Evolutionary conservation across 2,113 vertebrate genomes (phyloP).

Genomic region (Nicator chloris): DNA sequence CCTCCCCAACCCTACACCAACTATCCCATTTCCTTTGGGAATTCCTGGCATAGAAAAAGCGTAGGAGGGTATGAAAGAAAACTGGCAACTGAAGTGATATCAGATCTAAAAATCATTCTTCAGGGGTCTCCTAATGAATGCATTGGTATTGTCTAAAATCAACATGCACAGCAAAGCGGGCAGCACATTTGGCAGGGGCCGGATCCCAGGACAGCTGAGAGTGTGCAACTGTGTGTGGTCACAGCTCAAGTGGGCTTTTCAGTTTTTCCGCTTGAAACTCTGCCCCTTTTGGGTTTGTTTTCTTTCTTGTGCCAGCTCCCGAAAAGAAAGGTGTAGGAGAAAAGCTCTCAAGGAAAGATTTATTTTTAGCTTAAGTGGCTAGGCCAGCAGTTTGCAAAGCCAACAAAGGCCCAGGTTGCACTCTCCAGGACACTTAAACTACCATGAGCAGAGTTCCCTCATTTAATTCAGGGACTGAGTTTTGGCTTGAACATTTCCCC

Average conservation of each 20-base stretch:
- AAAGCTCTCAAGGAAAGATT: neutral
- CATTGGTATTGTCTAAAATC: neutral
- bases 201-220: neutral
- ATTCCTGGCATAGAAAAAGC: neutral
- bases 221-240: rapidly evolving
- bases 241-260: neutral
- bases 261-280: neutral
- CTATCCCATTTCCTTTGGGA: neutral
- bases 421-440: neutral
- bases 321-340: neutral
- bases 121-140: neutral
- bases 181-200: neutral
- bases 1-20: neutral
- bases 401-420: neutral
- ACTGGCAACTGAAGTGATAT: neutral
- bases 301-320: neutral
- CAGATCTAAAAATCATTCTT: neutral
- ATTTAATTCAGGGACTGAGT: neutral
- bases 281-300: neutral
- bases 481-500: neutral
- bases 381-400: neutral
- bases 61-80: neutral
- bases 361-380: neutral
- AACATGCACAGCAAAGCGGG: neutral
- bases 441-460: neutral